These are phyloP conservation scores for Acanthurus leucopareius DNA, from an alignment of 2,797 vertebrate species.

Conservation along the genomic window DNA sequence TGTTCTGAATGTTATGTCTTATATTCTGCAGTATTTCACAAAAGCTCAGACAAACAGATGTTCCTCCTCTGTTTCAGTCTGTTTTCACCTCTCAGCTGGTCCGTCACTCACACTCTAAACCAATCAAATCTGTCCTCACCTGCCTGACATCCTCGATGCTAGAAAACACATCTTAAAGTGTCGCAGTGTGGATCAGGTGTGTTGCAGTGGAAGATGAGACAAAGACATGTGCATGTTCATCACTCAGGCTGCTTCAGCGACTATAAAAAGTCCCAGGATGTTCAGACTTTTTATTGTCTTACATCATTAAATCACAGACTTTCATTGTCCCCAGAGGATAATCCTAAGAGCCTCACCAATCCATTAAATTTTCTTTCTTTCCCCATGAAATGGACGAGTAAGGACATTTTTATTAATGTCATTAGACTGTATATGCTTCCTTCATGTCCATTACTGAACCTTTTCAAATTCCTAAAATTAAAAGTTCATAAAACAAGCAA, in stretches of 20 bases:
- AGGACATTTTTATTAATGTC: no score
- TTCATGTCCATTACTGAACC: no score
- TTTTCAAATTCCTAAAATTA: no score
- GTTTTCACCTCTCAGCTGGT: slow-evolving; percentile 17
- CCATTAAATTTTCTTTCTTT: neutral
- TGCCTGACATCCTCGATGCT: neutral
- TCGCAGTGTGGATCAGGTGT: neutral
- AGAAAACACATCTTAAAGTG: neutral
- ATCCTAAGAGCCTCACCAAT: neutral
- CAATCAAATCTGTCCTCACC: slow-evolving; percentile 16
- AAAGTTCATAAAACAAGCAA: neutral
- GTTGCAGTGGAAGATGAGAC: neutral
- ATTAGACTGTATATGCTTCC: no score
- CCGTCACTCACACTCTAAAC: slow-evolving; percentile 31
- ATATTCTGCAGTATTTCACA: slow-evolving; percentile 2
- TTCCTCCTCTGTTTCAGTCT: neutral
- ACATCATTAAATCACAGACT: slow-evolving; percentile 1
- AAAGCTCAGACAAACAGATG: neutral
- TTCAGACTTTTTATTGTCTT: neutral
- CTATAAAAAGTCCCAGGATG: neutral
- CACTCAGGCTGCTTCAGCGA: neutral
- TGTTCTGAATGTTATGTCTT: neutral
- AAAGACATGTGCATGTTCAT: neutral
- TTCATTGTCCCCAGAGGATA: neutral
- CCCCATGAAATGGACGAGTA: no score